Evolutionary conservation across 2,113 vertebrate species (phyloP), one percentile per base, ranked within the genome.

Genomic region (Egretta garzetta): DNA sequence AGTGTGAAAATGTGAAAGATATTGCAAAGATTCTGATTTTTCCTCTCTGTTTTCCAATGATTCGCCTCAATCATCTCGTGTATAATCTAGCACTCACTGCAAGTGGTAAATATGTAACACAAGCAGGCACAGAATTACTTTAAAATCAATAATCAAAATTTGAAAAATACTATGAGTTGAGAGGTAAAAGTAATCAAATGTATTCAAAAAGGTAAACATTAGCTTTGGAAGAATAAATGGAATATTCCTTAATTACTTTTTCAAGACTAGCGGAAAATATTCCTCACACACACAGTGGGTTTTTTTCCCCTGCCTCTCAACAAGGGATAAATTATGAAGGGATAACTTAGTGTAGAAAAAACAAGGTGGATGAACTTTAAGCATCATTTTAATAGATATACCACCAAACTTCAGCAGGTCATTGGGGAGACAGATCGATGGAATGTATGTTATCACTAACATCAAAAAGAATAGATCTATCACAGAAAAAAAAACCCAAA

Each of bases 401-500:
- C 93, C 73, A 93, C 96, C 94, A 97, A 98, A 98, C 92, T 95
- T 95, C 94, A 56, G 88, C 60, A 80, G 72, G 80, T 80, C 92
- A 97, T 7, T 75, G 45, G 97, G 96, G 96, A 93, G 60, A 79
- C 27, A 91, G 96, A 95, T 98, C 92, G 87, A 96, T 97, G 93
- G 94, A 97, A 97, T 97, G 47, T 93, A 96, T 96, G 97, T 95
- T 94, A 97, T 81, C 92, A 90, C 96, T 97, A 98, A 96, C 95
- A 98, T 98, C 94, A 97, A 98, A 98, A 98, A 97, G 97, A 98
- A 97, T 97, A 98, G 80, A 91, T 95, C 92, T 97, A 96, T 86
- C 93, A 94, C 80, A 96, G 93, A 79, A 96, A 96, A 86, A 93
- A 88, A 70, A 53, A 1, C 12, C 88, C 86, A 86, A 91, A 94